Base-by-base conservation (phyloP, 2,797 vertebrate genomes). In the Labeo calbasu region DNA sequence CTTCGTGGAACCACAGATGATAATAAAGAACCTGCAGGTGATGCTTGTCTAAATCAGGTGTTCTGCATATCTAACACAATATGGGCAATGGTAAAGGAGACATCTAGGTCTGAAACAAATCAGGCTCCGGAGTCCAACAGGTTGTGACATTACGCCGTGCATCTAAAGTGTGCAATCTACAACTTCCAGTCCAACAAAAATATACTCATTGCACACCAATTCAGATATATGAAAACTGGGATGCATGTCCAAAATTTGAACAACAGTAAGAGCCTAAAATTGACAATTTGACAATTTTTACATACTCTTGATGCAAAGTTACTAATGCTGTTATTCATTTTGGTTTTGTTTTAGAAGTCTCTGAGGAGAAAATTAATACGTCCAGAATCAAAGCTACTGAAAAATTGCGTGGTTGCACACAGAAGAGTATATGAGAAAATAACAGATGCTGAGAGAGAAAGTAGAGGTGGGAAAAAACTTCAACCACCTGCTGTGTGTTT, bases 401-500 rank as follows among this genome's bases (percentile, higher is more conserved):
- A 17, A 70, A 28, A 21, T 2, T 7, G 43, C 28, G 25, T 53
- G 71, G 25, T 21, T 14, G 32, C 25, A 4, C 23, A 73, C 48
- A 19, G 7, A 53, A 19, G 15, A 59, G 21, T 40, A 65, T 55
- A 46, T 63, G 23, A 77, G 10, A 25, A 25, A 15, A 55, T 21
- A 8, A 73, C 40, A 69, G 40, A 75, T 40, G 79, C 9, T 72
- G 59, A 75, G 43, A 53, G 7, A 81, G 51, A 57, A 28, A 36
- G 8, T 63, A 23, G 80, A n/a, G 12, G 32, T 36, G n/a, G 28
- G 15, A 12, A 23, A 11, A 48, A 8, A 2, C 40, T 70, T 46
- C n/a, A 50, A 25, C 23, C 69, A 17, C 46, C 7, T 72, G 69
- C 43, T 63, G 53, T 86, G 17, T 75, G 69, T 76, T 40, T 70